These are phyloP conservation scores for Drosophila malerkotliana DNA, from an alignment of 1,140 invertebrate species.

Conservation along the genomic window DNA sequence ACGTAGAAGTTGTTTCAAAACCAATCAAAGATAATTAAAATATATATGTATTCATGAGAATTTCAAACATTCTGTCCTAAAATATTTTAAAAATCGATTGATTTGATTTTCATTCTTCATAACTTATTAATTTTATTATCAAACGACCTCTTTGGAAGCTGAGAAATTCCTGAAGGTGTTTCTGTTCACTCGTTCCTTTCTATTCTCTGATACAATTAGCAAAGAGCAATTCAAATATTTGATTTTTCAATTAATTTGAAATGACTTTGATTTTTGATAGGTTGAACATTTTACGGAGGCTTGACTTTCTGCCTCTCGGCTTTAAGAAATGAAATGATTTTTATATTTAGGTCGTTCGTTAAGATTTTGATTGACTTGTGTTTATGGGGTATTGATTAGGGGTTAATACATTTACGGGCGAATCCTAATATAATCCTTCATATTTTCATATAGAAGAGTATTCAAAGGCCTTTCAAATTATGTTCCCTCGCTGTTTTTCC, in stretches of 20 bases:
- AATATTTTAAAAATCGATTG: not conserved
- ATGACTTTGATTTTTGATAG: constrained; percentile 45
- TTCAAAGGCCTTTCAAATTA: not conserved
- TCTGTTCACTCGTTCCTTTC: not conserved
- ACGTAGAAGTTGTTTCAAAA: not conserved
- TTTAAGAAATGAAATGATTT: not conserved
- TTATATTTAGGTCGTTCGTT: too few species aligned
- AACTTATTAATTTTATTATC: constrained; percentile 34
- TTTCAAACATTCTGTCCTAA: too few species aligned
- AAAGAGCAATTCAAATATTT: constrained; percentile 15
- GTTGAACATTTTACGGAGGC: constrained; percentile 26
- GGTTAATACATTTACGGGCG: too few species aligned
- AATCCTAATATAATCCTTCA: too few species aligned
- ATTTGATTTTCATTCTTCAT: constrained; percentile 15
- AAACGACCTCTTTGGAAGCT: constrained; percentile 14
- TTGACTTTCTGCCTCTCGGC: constrained; percentile 3
- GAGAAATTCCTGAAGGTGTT: not conserved
- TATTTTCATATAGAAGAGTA: not conserved
- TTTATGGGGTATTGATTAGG: too few species aligned
- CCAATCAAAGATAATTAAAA: not conserved
- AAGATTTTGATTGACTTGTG: too few species aligned
- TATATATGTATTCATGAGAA: not conserved
- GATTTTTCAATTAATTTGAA: constrained; percentile 49
- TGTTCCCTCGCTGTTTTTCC: not conserved
- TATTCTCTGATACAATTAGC: constrained; percentile 1